These are phyloP conservation scores for Pseudococcus jackbeardsleyi DNA, from an alignment of 2,888 invertebrate species.

Conservation along the genomic window DNA sequence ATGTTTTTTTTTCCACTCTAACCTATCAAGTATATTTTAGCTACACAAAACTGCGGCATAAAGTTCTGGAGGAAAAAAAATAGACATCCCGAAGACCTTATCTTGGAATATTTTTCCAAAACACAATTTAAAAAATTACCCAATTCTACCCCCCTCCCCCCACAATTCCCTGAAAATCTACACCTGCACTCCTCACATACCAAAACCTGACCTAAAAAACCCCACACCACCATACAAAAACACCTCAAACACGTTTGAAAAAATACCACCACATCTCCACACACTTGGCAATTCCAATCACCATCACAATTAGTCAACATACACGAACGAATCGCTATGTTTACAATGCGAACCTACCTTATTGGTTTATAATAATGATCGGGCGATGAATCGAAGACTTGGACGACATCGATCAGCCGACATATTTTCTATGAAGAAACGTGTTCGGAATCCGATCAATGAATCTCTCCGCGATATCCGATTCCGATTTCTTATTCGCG, in stretches of 20 bases:
- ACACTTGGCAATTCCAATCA: background rate
- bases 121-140: too few relatives aligned
- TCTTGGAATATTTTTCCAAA: too few relatives aligned
- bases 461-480: constrained; percentile 28
- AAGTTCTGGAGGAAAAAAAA: too few relatives aligned
- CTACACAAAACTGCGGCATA: too few relatives aligned
- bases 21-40: too few relatives aligned
- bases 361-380: background rate
- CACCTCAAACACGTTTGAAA: too few relatives aligned
- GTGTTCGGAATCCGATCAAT: constrained; percentile 55
- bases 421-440: constrained; percentile 56
- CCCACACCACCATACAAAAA: too few relatives aligned
- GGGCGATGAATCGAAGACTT: constrained; percentile 18
- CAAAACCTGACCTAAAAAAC: background rate
- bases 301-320: background rate
- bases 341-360: background rate
- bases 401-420: constrained; percentile 48
- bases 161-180: too few relatives aligned
- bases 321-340: background rate
- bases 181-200: too few relatives aligned
- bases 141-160: too few relatives aligned
- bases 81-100: too few relatives aligned
- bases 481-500: constrained; percentile 7
- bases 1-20: too few relatives aligned
- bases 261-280: background rate